Evolutionary conservation across 2,113 vertebrate genomes (phyloP), one percentile per base, ranked within the genome.

Genomic region (Eptesicus fuscus): DNA sequence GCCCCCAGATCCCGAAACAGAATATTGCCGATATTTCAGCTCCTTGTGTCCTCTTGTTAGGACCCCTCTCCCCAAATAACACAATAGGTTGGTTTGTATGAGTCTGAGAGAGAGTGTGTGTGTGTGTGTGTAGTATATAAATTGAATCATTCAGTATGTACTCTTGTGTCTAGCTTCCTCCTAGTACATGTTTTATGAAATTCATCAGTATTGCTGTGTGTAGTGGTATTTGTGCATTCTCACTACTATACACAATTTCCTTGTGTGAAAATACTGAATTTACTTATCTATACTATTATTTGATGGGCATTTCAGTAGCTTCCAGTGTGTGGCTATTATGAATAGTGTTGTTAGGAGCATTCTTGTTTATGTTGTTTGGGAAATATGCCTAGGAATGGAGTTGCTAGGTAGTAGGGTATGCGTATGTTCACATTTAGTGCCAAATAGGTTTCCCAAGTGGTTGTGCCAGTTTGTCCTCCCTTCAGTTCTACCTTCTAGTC

Each of bases 321-420:
- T 91, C 47, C 35, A 76, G 6, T 80, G 13, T 77, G 25, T 93
- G 80, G n/a, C 25, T 79, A 9, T 79, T 96, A 47, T 67, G 30
- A 70, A 91, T 89, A 86, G 37, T 91, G 83, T 63, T 90, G 17
- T 69, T 74, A 0, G 69, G 49, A 90, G 22, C 77, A 86, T 95
- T 93, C 77, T 56, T 95, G 9, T 95, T 83, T n/a, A 11, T 96
- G 22, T 67, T 94, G 23, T 93, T 93, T 83, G 63, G 63, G 71
- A 95, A 83, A 69, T 37, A 32, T 93, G 79, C 63, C 42, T 80
- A 11, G 4, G 32, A 49, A 40, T 95, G 1, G 47, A 83, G 42
- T 65, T 92, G 67, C n/a, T 93, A 53, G 49, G 42, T 93, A 30
- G 4, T 44, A 77, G 37, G 1, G 20, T 87, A 25, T 82, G 47